These are phyloP conservation scores for Trichomycterus rosablanca DNA, from an alignment of 2,113 vertebrate genomes.

Conservation along the genomic window DNA sequence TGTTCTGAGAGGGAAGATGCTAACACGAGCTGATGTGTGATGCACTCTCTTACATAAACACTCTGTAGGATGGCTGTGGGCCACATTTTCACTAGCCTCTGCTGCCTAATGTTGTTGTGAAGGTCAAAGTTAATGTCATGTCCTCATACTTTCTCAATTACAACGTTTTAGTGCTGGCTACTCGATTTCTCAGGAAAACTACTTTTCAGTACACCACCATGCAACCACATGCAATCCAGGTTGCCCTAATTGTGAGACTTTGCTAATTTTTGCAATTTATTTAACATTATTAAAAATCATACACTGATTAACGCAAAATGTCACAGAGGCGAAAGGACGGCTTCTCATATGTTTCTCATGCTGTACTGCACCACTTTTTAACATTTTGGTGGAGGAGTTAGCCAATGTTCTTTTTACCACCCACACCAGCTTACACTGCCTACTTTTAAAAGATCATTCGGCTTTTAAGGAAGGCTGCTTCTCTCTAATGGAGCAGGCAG, in stretches of 20 bases:
- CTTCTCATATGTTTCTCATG: no score
- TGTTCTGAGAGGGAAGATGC: slow-evolving; percentile 41
- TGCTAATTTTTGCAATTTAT: no score
- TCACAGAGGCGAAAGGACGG: no score
- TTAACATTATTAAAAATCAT: no score
- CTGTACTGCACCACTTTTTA: no score
- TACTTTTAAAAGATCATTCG: slow-evolving; percentile 15
- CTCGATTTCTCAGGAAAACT: no score
- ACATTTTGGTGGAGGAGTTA: slow-evolving; percentile 7
- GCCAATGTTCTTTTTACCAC: slow-evolving; percentile 16
- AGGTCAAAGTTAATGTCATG: slow-evolving; percentile 23
- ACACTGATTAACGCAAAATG: no score
- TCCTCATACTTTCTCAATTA: slow-evolving; percentile 21
- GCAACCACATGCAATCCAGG: no score
- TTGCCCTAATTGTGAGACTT: no score
- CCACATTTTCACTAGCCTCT: slow-evolving; percentile 40
- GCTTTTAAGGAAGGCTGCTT: slow-evolving; percentile 29
- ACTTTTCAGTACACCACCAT: no score
- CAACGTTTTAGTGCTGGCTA: not conserved
- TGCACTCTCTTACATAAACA: slow-evolving; percentile 46
- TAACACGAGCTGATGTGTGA: slow-evolving; percentile 46
- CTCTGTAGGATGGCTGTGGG: slow-evolving; percentile 32
- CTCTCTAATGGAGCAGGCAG: slow-evolving; percentile 23
- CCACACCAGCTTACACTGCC: slow-evolving; percentile 19
- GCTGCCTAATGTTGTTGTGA: slow-evolving; percentile 13